Evolutionary conservation across 1,140 invertebrate genomes (phyloP).

Genomic region (Luehdorfia chinensis): DNA sequence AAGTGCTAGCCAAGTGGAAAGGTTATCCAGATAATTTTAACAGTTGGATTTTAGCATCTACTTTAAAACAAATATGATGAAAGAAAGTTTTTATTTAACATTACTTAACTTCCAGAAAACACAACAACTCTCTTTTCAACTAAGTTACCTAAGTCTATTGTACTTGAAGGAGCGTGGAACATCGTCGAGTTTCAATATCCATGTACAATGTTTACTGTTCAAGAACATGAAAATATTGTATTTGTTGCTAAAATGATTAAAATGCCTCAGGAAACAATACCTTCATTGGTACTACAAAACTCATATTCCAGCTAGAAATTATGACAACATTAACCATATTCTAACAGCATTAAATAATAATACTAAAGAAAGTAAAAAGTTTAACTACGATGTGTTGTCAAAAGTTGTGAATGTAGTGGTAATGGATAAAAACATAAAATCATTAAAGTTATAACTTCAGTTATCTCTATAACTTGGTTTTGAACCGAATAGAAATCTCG

Average conservation of each 20-base stretch:
- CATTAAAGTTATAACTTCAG: constrained; percentile 22
- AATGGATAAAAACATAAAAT: constrained; percentile 7
- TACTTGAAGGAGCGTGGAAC: constrained; percentile 34
- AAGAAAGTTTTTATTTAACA: constrained; percentile 36
- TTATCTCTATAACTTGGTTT: constrained; percentile 28
- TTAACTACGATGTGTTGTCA: constrained; percentile 23
- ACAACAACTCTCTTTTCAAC: constrained; percentile 35
- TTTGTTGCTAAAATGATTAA: constrained; percentile 18
- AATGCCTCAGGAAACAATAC: constrained; percentile 14
- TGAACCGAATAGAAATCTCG: constrained; percentile 26
- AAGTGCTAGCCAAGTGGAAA: constrained; percentile 35
- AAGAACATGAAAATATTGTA: constrained; percentile 31
- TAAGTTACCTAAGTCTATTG: constrained; percentile 38
- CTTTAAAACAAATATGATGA: no score
- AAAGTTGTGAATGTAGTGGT: constrained; percentile 18
- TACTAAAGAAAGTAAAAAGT: constrained; percentile 20
- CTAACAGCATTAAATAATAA: no score
- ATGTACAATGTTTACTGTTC: constrained; percentile 37
- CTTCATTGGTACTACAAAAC: constrained; percentile 23
- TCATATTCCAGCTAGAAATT: constrained; percentile 32
- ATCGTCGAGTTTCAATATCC: constrained; percentile 44
- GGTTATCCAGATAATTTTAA: constrained; percentile 39
- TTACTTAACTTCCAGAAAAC: constrained; percentile 39
- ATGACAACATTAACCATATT: no score
- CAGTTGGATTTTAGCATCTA: constrained; percentile 23